Base-by-base conservation (phyloP, 2,888 invertebrate genomes). In the Heliothis peltigera region DNA sequence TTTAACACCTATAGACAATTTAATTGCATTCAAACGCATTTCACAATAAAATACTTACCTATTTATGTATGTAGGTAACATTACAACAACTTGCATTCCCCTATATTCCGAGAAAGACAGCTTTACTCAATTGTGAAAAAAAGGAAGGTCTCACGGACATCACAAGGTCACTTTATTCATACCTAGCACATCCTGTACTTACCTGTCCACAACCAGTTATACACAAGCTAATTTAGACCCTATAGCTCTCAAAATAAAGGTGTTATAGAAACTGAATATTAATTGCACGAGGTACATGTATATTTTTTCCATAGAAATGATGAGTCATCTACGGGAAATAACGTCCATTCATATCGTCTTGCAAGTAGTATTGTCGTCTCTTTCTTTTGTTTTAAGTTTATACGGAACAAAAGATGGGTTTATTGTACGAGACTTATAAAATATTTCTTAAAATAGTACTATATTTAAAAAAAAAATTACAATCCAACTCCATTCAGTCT, bases 311-410 rank as follows among this genome's bases (percentile, higher is more conserved):
- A 48, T 63, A 58, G 56, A 64, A 74, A 58, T 58, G 59, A 66
- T 74, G 72, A 52, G 55, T 77, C 75, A 77, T 73, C n/a, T 0
- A 49, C 35, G 64, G 77, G 68, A 73, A 75, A 61, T 68, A 66
- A 77, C 53, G 72, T 67, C 56, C 66, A 73, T 76, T 72, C 70
- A 70, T 64, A 56, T 51, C 39, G 47, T 64, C 61, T 67, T 64
- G 19, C 18, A 17, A 18, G 39, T 25, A 62, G 25, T 80, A 54
- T 64, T 71, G 58, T 59, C 59, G 66, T 79, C 71, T 80, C 64
- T 71, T 17, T 77, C 70, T 74, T 58, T 65, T 69, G 64, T 65
- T 58, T 15, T 15, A 19, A 28, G 25, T 53, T 48, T 52, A 65
- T 42, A 18, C n/a, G 17, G 48, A 47, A 57, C 25, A 49, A 18